Base-by-base conservation (phyloP, 37 sponge, comb jelly and placozoan species). In the Dysidea cf. avara region DNA sequence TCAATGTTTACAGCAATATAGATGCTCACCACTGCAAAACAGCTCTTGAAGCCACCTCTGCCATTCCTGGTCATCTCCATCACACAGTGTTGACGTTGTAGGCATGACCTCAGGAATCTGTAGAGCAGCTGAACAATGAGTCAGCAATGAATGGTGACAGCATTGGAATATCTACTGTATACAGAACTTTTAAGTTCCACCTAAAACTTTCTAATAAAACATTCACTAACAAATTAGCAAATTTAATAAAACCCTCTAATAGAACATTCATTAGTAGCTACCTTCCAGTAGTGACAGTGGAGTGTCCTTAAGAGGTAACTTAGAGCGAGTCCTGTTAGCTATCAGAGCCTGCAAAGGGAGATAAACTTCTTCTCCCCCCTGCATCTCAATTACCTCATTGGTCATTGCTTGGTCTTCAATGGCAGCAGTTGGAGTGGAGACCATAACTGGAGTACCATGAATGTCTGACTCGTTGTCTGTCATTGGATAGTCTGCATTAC, bases 31-130 rank as follows among this genome's bases (percentile, higher is more conserved):
- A 7, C 38, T 40, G 9, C 53, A 28, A 54, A 71, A 54, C 21
- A 71, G 71, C 38, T 53, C 71, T 12, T 53, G 33, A 34, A 90
- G 78, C 90, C 90, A 90, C 31, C 58, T 43, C 54, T 84, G 85
- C 90, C 90, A 90, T 66, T 83, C 68, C 36, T 81, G 18, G 2
- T 90, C 90, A 22, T 90, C 90, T 22, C 70, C 69, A 24, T 84
- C 90, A 17, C 80, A 28, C 33, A 84, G 85, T 25, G 47, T 39
- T 20, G 34, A 21, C 6, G 65, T 29, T 7, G 59, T 73, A 14
- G 79, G 64, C 14, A 76, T 64, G 16, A 80, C 85, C 2, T 81
- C 85, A 12, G 37, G 57, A 66, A 62, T 39, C 26, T 90, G 85
- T 43, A 77, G 85, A 60, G 7, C 67, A 78, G 21, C 35, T 16